These are phyloP conservation scores for Aphidius ervi DNA, from an alignment of 1,140 invertebrate genomes.

Conservation along the genomic window DNA sequence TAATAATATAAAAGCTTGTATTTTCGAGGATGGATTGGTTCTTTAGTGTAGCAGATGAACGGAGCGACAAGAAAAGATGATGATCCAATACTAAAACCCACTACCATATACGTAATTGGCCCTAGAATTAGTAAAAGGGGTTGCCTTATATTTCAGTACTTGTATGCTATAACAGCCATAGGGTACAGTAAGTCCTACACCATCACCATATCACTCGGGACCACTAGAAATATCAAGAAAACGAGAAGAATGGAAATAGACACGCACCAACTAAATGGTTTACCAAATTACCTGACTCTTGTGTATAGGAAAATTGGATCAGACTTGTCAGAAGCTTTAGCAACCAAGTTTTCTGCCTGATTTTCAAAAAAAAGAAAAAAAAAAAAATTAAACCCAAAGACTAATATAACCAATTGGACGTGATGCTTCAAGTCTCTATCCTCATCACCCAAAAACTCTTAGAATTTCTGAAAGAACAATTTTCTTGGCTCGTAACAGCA, in stretches of 20 bases:
- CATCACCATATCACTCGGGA: constrained; percentile 5
- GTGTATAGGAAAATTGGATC: constrained; percentile 36
- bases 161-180: constrained; percentile 30
- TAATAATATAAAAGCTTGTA: no score
- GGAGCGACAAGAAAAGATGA: constrained; percentile 17
- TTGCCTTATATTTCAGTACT: constrained; percentile 25
- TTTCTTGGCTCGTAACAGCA: no score
- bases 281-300: constrained; percentile 35
- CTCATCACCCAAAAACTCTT: no score
- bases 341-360: not conserved
- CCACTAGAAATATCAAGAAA: constrained; percentile 32
- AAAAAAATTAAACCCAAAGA: constrained; percentile 7
- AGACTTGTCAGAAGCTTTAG: constrained; percentile 29
- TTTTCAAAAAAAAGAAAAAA: not conserved
- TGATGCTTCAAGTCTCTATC: no score
- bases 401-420: no score
- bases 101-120: constrained; percentile 40
- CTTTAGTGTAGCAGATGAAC: not conserved
- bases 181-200: constrained; percentile 11
- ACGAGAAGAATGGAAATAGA: constrained; percentile 37
- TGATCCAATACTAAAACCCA: constrained; percentile 20
- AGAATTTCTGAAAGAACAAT: no score
- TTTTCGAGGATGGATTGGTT: no score
- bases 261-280: constrained; percentile 38
- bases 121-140: constrained; percentile 41